These are phyloP conservation scores for Misgurnus anguillicaudatus DNA, from an alignment of 2,113 vertebrate genomes.

Conservation along the genomic window DNA sequence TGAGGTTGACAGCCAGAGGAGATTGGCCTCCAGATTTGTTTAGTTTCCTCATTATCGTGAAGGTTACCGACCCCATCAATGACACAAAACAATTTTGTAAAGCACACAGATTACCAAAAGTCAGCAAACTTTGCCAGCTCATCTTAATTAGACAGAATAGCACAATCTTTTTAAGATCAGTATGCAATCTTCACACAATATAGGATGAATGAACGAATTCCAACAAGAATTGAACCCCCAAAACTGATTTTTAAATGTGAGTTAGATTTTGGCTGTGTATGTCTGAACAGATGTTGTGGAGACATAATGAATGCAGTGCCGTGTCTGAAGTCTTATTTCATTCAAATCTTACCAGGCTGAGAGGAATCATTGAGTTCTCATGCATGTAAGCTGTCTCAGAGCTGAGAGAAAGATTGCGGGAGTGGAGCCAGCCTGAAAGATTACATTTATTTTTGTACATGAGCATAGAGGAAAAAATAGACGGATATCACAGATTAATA, in stretches of 20 bases:
- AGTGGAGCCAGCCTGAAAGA: not conserved
- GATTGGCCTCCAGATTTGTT: conserved; percentile 55
- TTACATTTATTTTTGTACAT: not conserved
- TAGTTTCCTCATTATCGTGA: conserved; percentile 52
- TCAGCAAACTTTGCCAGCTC: conserved; percentile 24
- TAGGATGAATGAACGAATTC: not conserved
- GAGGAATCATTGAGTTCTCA: conserved; percentile 6
- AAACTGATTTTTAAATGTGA: not conserved
- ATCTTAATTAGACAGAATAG: conserved; percentile 31
- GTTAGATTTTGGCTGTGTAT: not conserved
- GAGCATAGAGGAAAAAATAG: no score
- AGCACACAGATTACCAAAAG: conserved; percentile 28
- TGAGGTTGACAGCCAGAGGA: conserved; percentile 40
- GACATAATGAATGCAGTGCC: conserved; percentile 7
- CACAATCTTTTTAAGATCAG: conserved; percentile 1
- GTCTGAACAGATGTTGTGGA: conserved; percentile 13
- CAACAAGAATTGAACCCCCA: not conserved
- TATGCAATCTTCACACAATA: not conserved
- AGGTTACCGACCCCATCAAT: conserved; percentile 47
- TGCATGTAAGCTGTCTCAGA: conserved; percentile 3
- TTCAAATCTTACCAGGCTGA: not conserved
- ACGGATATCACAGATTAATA: no score
- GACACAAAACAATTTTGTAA: conserved; percentile 37
- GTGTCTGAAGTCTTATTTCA: conserved; percentile 3
- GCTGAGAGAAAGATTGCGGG: not conserved